Base-by-base conservation (phyloP, 2,113 vertebrate genomes). In the Thunnus maccoyii region DNA sequence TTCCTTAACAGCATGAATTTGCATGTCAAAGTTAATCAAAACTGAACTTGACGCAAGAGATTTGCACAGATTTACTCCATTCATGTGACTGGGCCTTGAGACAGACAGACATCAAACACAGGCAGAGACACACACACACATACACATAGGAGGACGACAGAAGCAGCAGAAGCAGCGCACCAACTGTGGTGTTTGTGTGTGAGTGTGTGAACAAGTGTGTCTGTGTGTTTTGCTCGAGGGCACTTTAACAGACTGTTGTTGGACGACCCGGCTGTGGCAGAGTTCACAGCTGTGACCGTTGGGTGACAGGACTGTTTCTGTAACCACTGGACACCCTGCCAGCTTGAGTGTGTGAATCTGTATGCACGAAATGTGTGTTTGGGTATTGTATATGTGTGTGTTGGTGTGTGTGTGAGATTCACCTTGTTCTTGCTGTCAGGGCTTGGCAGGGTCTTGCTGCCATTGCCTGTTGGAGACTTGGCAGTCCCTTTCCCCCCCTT, bases 341-440 rank as follows among this genome's bases (percentile, higher is more conserved):
- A 62, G 41, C 3, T 44, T 36, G 7, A 51, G 36, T 55, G 54
- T 46, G 54, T 58, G 20, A 32, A 48, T 72, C 25, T 62, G 74
- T 5, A 3, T 36, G 36, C 58, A 83, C 41, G 25, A 44, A 63
- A 30, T 69, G 61, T 82, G 62, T 54, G 17, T 55, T 4, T 60
- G 48, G 3, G 41, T 58, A 10, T 20, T 56, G 27, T 56, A 14
- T 36, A 36, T 66, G 22, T 55, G 32, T 67, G 55, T 51, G 30
- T 65, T 22, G 44, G 16, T 83, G 18, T 22, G 52, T 17, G 69
- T 12, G 70, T 48, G 56, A 30, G 57, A 81, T 89, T 73, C 93
- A 99, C 98, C 97, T 98, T 99, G 48, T 89, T 55, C 91, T 98
- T 99, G 94, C 96, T 96, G 89, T 98, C 97, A 0, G 95, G 94